Base-by-base conservation (phyloP, 2,113 vertebrate species). In the Phocoena phocoena region DNA sequence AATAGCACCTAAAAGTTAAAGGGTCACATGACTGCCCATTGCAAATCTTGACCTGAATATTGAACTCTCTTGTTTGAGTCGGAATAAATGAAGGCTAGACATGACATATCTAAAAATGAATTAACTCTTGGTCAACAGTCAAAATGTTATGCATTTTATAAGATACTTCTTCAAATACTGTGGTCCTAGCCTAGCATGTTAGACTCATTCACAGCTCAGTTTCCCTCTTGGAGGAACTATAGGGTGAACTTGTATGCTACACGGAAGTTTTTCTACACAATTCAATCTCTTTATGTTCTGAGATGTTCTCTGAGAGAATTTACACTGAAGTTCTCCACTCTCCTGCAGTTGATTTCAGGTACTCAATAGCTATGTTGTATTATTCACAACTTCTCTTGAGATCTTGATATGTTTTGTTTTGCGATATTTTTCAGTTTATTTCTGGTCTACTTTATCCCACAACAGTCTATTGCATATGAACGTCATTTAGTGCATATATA, bases 101-200 rank as follows among this genome's bases (percentile, higher is more conserved):
- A 25, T 5, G 14, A 41, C 11, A 33, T 47, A 14, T 8, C 18
- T 90, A 58, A 81, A 88, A 67, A n/a, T 33, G 77, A 68, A 76
- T 15, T 50, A 90, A 21, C 18, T 21, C 5, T 88, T 63, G 11
- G 41, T 55, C 47, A 36, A 80, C 3, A 68, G 71, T 58, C 4
- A 70, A 95, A 33, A 38, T 23, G 36, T 0, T 17, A 5, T 23
- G 1, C 25, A 58, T 65, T 93, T 80, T 31, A 36, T 31, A 55
- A 47, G n/a, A 53, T 67, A 31, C 3, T 12, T 23, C 26, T 31
- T 80, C 65, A 80, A 83, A 73, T 38, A 84, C 31, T 20, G 31
- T 25, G 20, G 1, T 36, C 3, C 6, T 31, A 9, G 10, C 7
- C 38, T 6, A 8, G 21, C 36, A 17, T 0, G 1, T 10, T 21